A percentile compares a stretch with the other conserved stretches of the same genome.
phyloP scores from a whole-genome alignment of 2,888 invertebrate genomes.

The Homarus gammarus region DNA sequence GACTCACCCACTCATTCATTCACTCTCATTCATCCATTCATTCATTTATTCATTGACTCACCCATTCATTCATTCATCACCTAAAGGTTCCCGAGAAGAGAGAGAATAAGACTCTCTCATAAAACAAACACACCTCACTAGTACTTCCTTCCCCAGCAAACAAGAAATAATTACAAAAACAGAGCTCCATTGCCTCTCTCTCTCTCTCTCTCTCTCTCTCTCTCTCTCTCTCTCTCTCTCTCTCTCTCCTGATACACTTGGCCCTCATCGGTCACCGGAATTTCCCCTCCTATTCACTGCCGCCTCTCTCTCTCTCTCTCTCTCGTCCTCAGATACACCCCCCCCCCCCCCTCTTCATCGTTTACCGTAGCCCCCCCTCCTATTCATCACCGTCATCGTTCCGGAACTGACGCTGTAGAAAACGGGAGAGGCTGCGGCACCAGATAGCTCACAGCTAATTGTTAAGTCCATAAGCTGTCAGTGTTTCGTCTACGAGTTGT shows the following conservation, averaged over 20 bases:
- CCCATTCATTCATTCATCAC: too few relatives aligned
- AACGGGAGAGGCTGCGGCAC: background rate
- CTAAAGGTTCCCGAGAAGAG: background rate
- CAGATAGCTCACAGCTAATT: constrained; percentile 3
- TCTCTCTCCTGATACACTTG: background rate
- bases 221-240: background rate
- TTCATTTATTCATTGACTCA: background rate
- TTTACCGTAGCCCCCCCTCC: background rate
- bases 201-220: background rate
- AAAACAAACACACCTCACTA: background rate
- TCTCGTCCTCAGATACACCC: too few relatives aligned
- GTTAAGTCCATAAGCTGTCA: too few relatives aligned
- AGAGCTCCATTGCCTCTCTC: background rate
- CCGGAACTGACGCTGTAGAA: constrained; percentile 25
- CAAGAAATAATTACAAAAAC: constrained; percentile 15
- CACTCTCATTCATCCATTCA: background rate
- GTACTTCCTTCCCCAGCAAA: background rate
- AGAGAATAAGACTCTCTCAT: background rate
- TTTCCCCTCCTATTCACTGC: too few relatives aligned
- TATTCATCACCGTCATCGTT: constrained; percentile 9
- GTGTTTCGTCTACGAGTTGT: too few relatives aligned
- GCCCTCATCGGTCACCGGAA: too few relatives aligned
- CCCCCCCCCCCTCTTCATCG: background rate
- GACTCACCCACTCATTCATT: background rate
- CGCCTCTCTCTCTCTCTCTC: too few relatives aligned